Evolutionary conservation across 2,797 vertebrate genomes (phyloP), one percentile per base, ranked within the genome.

Genomic region (Jordanella pulchra): DNA sequence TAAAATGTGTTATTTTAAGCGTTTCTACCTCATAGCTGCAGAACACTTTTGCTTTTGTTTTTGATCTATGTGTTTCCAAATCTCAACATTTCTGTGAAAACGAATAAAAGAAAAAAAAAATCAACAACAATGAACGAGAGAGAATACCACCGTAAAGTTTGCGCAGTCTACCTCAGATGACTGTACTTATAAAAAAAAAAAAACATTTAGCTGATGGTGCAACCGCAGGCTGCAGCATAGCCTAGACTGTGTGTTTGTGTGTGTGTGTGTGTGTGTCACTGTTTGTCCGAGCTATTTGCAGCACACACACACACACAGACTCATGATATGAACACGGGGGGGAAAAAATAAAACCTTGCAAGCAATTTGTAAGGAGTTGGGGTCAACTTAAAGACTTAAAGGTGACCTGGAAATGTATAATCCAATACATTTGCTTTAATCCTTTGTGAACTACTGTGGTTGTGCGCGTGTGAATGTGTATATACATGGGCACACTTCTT

Each of bases 1-100:
- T 4, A 81, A 86, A 81, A 89, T 85, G 86, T 93, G 88, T 95
- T 95, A 90, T 95, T 95, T 94, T 96, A 94, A 96, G 96, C 95
- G 96, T 96, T 96, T 97, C 96, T 97, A 97, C 96, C 96, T 97
- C 96, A 97, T 96, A 94, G 95, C 95, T 96, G 95, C 94, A 95
- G 95, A 95, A 94, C 95, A 96, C 93, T 93, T 95, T 92, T 96
- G 95, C 95, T 39, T 39, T 39, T 35, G n/a, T 96, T 95, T 96
- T 96, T 96, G 94, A 95, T 96, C 96, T 94, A 93, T 91, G 92
- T 87, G 74, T 87, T 88, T 86, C 94, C 94, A 95, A 96, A 96
- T 95, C 94, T 96, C 94, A 89, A 94, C 94, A 94, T 96, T 95
- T 95, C 82, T 88, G 93, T 92, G 74, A 95, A 91, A 75, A 56